Percentiles rank a stretch among this genome's conserved stretches.
Evolutionary conservation across 2,113 vertebrate genomes (phyloP).

Genomic region (Porphyrio hochstetteri): DNA sequence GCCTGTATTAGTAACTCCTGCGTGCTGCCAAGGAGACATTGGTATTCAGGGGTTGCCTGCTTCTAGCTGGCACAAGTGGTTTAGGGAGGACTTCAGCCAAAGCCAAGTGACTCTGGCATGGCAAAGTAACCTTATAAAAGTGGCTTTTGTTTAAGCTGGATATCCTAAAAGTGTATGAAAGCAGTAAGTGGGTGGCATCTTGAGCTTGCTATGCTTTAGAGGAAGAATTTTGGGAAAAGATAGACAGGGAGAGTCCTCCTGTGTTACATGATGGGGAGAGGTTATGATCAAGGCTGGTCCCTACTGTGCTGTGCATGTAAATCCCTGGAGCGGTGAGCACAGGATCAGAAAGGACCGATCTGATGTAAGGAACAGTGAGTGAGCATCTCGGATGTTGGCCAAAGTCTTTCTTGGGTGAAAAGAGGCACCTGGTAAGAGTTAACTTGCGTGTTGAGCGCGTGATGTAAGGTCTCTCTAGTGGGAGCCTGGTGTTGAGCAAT

Average conservation of each 20-base stretch:
- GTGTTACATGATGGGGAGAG: neutral
- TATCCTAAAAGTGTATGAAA: neutral
- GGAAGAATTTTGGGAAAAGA: neutral
- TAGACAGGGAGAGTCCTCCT: neutral
- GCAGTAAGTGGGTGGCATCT: neutral
- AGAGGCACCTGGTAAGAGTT: neutral
- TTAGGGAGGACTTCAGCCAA: neutral
- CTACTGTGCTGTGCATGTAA: neutral
- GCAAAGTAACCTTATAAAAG: neutral
- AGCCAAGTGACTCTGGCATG: neutral
- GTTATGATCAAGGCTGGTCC: neutral
- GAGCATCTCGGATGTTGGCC: neutral
- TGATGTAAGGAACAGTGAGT: neutral
- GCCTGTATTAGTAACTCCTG: neutral
- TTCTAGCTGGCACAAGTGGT: neutral
- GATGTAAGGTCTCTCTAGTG: constrained; percentile 32
- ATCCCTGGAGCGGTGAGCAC: neutral
- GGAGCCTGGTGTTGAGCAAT: constrained; percentile 30
- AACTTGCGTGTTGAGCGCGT: neutral
- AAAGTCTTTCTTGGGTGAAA: neutral
- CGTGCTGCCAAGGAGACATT: neutral
- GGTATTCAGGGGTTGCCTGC: neutral
- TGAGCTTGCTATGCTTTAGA: neutral
- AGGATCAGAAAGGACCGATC: neutral
- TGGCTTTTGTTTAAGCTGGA: neutral